Percentiles rank a stretch among this genome's conserved stretches.
Conservation (phyloP, 2,797 vertebrate species). For the Notoglanidium macrostoma region DNA sequence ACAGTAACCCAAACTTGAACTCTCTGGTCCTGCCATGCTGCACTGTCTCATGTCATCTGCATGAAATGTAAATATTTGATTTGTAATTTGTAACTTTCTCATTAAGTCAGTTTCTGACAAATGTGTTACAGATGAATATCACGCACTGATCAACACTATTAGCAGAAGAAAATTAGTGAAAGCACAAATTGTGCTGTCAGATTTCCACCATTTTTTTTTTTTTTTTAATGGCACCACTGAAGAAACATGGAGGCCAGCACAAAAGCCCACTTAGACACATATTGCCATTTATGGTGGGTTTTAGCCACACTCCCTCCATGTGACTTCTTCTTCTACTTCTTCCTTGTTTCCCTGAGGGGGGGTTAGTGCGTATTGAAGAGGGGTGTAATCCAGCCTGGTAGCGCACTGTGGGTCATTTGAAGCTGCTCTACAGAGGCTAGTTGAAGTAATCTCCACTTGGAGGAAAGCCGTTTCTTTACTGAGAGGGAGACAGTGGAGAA, state of each 20-base stretch:
- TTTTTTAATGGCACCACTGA: background rate
- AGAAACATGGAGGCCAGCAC: background rate
- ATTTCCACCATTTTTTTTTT: background rate
- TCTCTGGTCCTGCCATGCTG: background rate
- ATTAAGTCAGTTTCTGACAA: background rate
- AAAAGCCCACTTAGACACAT: background rate
- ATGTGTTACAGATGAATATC: background rate
- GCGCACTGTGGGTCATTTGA: constrained; percentile 56
- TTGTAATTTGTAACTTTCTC: background rate
- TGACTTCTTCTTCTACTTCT: background rate
- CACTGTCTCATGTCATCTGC: background rate
- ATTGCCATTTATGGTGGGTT: background rate
- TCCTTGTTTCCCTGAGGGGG: constrained; percentile 21
- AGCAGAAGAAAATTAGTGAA: background rate
- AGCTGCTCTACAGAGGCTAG: constrained; percentile 55
- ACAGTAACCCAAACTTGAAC: background rate
- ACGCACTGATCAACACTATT: background rate
- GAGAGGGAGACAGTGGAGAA: constrained; percentile 42
- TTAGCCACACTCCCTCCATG: background rate
- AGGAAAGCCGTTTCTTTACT: constrained; percentile 52
- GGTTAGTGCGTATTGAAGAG: constrained; percentile 26
- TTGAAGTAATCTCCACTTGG: constrained; percentile 61
- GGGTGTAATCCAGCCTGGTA: constrained; percentile 59
- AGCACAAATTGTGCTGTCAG: background rate
- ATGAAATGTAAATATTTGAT: background rate